Percentiles rank a stretch among this genome's conserved stretches.
Conservation (phyloP, 2,888 invertebrate genomes). For the Buathra laborator region DNA sequence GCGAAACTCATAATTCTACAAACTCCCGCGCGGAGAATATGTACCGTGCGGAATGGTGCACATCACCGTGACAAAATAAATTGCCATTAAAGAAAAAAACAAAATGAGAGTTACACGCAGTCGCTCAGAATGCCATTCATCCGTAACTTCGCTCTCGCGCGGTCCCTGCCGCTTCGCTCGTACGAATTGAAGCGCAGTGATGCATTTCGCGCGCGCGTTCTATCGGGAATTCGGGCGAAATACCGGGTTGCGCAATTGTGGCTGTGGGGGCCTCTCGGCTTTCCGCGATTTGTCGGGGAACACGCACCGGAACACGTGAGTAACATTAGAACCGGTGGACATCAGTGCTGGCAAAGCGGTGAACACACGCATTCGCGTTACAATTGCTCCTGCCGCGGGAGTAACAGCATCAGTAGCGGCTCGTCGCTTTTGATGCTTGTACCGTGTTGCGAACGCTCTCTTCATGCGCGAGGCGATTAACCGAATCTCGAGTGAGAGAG, state of each 20-base stretch:
- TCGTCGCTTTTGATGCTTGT: slow-evolving; percentile 38
- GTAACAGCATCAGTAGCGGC: neutral
- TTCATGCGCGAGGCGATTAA: slow-evolving; percentile 72
- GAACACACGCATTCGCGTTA: slow-evolving; percentile 13
- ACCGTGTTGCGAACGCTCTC: neutral
- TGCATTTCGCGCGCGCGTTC: neutral
- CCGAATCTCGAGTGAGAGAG: slow-evolving; percentile 71
- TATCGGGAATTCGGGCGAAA: slow-evolving; percentile 31
- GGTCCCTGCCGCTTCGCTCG: neutral
- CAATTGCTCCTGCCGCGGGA: slow-evolving; percentile 11
- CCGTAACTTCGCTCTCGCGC: neutral
- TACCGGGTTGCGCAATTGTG: slow-evolving; percentile 53
- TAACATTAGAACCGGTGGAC: slow-evolving; percentile 42
- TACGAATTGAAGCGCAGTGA: slow-evolving; percentile 6
- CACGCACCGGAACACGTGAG: slow-evolving; percentile 33
- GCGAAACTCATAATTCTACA: slow-evolving; percentile 42
- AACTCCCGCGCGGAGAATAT: neutral
- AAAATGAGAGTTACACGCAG: neutral
- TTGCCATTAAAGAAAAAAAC: neutral
- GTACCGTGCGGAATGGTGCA: neutral
- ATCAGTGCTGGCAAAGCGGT: slow-evolving; percentile 15
- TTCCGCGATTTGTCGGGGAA: slow-evolving; percentile 44
- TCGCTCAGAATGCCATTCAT: slow-evolving; percentile 15
- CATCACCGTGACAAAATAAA: neutral
- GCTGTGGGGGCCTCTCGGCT: slow-evolving; percentile 33